Evolutionary conservation across 1,140 invertebrate genomes (phyloP), one percentile per base, ranked within the genome.

Genomic region (Bathynomus jamesi): DNA sequence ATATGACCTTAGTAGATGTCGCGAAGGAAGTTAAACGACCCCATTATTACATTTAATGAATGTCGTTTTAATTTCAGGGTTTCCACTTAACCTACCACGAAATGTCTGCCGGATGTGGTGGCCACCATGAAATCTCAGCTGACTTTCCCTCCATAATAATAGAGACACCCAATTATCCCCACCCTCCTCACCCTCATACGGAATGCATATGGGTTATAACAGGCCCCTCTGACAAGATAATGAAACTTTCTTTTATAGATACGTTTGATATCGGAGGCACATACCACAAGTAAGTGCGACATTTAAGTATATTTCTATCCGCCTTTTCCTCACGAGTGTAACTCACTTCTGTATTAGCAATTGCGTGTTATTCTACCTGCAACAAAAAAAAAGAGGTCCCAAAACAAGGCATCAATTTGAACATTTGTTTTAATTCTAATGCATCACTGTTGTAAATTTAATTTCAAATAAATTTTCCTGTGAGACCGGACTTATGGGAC

Each of bases 131-230:
- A 30, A 61, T 83, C 0, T 78, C 64, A 7, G 24, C 75, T 11
- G 78, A 80, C 28, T 69, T 65, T 7, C 65, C 66, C 17, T 66
- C 65, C 7, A 40, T 76, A 4, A 74, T 72, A 0, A 73, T 83
- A 17, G 70, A 78, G 25, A 87, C 91, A 0, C 92, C 92, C 0
- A 90, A 90, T 78, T 94, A 90, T 82, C 93, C 93, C 2, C 87
- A 88, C 71, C 84, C 90, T 13, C 91, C 92, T 2, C 81, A 85
- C 63, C 87, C 90, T n/a, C 87, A 89, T 78, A 86, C 87, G 0
- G 91, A 93, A 81, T 95, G 93, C 81, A 81, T 87, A 17, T 96
- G 93, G 93, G 83, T 83, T 1, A 85, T 93, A 46, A 83, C 84
- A n/a, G 89, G 86, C 2, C 87, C 89, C 0, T 30, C 84, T 21